phyloP scores from a whole-genome alignment of 2,888 invertebrate species.

The Quadroppia sp. region DNA sequence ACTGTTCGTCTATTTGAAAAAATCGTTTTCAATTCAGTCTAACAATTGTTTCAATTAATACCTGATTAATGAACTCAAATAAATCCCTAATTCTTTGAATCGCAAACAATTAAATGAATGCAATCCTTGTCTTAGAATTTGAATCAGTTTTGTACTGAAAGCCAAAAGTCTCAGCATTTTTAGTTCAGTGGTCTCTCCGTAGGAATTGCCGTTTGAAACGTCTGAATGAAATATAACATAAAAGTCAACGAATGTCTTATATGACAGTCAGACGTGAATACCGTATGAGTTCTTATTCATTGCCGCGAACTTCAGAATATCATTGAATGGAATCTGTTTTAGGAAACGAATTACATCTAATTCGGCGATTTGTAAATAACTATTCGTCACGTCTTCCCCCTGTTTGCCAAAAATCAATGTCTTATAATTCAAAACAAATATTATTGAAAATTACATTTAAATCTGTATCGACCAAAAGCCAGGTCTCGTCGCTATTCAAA shows the following conservation, averaged over 20 bases:
- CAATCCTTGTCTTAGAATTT: conserved; percentile 42
- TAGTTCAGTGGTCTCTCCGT: conserved; percentile 36
- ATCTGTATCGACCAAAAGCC: conserved; percentile 23
- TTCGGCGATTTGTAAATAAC: conserved; percentile 39
- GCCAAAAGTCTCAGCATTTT: conserved; percentile 43
- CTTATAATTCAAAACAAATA: neutral
- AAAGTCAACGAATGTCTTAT: no score
- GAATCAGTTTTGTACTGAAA: conserved; percentile 42
- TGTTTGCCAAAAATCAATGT: conserved; percentile 43
- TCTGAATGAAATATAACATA: no score
- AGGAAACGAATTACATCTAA: conserved; percentile 43
- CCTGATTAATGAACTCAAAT: conserved; percentile 42
- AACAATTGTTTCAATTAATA: neutral
- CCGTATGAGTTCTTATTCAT: conserved; percentile 10
- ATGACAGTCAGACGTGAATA: neutral
- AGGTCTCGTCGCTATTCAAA: neutral
- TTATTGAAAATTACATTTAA: neutral
- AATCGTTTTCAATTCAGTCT: no score
- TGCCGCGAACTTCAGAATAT: conserved; percentile 41
- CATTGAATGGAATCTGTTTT: conserved; percentile 43
- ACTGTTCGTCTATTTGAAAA: conserved; percentile 39
- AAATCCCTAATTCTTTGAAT: conserved; percentile 40
- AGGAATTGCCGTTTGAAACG: conserved; percentile 13
- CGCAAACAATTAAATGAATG: conserved; percentile 44
- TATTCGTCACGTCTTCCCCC: conserved; percentile 45